These are phyloP conservation scores for Pollimyrus isidori DNA, from an alignment of 2,113 vertebrate species.

Conservation along the genomic window DNA sequence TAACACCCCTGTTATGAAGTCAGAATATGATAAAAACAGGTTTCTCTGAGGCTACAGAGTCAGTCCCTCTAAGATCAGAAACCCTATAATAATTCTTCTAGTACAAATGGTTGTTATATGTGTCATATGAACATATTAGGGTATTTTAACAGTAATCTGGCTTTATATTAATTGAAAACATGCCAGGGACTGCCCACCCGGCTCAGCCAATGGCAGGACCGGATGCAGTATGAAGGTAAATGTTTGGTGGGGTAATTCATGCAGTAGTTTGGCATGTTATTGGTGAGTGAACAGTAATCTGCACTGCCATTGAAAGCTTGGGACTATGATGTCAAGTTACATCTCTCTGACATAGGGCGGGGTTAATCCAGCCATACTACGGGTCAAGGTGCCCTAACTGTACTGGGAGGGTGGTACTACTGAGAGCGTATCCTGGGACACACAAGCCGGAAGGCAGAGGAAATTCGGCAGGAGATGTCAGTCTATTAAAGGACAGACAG, in stretches of 20 bases:
- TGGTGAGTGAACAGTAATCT: not conserved
- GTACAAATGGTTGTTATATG: not conserved
- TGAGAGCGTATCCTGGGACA: not conserved
- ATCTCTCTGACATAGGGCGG: not conserved
- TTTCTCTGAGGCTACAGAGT: not conserved
- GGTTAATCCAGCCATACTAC: not conserved
- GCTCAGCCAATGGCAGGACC: not conserved
- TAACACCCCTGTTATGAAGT: not conserved
- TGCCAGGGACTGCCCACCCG: not conserved
- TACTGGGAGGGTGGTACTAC: not conserved
- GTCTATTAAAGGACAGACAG: not conserved
- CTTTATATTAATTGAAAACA: not conserved
- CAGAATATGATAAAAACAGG: not conserved
- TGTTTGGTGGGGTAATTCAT: not conserved
- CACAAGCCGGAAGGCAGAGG: not conserved
- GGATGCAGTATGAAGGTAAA: not conserved
- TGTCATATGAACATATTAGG: not conserved
- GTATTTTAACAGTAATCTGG: not conserved
- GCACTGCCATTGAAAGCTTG: not conserved
- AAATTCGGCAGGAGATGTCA: not conserved
- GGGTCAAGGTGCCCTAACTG: not conserved
- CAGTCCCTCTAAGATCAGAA: not conserved
- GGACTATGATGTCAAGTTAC: not conserved
- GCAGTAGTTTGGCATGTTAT: not conserved
- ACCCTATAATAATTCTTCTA: not conserved